Evolutionary conservation across 2,113 vertebrate species (phyloP).

Genomic region (Benitochromis conjunctus): DNA sequence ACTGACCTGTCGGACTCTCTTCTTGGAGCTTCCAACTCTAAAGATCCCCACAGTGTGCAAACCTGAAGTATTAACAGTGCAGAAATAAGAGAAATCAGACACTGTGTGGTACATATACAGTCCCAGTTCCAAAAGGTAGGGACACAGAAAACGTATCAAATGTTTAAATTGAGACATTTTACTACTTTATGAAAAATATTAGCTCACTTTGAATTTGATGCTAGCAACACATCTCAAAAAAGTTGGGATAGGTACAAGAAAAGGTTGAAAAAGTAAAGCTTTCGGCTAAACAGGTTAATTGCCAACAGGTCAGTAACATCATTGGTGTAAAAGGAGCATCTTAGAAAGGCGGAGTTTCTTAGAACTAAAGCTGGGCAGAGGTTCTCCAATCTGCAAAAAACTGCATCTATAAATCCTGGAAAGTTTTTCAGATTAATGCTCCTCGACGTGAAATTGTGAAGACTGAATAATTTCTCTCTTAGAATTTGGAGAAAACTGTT

Average conservation of each 20-base stretch:
- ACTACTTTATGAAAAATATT: not conserved
- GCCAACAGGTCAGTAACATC: not conserved
- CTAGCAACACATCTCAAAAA: not conserved
- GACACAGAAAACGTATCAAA: not conserved
- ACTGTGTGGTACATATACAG: not conserved
- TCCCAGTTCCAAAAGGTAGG: not conserved
- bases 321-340: not conserved
- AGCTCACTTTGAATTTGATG: not conserved
- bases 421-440: not conserved
- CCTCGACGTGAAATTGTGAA: not conserved
- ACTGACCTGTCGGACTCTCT: slow-evolving; percentile 93
- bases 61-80: slow-evolving; percentile 67
- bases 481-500: not conserved
- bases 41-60: slow-evolving; percentile 98
- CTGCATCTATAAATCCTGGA: not conserved
- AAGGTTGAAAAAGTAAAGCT: not conserved
- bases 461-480: not conserved
- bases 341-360: not conserved
- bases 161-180: not conserved
- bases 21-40: slow-evolving; percentile 97
- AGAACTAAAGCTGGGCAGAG: not conserved
- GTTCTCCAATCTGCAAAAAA: no score
- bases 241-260: not conserved
- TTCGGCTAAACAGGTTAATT: not conserved
- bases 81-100: not conserved